Base-by-base conservation (phyloP, 2,888 invertebrate genomes). In the Ochropacha duplaris region DNA sequence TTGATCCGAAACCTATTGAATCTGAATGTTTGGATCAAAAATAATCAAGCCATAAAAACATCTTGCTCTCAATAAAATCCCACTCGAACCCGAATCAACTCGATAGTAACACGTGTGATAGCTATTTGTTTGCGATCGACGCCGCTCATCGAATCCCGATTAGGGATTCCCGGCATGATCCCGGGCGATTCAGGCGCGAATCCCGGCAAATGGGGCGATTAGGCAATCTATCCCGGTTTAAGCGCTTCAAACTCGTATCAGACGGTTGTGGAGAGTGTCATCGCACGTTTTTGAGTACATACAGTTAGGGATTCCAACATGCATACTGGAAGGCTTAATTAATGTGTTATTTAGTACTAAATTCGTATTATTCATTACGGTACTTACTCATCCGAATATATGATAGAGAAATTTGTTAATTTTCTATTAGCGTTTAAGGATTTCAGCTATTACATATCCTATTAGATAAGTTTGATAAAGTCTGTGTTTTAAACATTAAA, bases 151-250 rank as follows among this genome's bases (percentile, higher is more conserved):
- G 81, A 75, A 81, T 80, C 68, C 79, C 79, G 81, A 86, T 86
- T 80, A 83, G 78, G 81, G 81, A 82, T 85, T 80, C 79, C 66
- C 72, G 72, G 74, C 68, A 70, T 83, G 78, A 81, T 78, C 79
- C 78, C 74, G 71, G 71, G 69, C 80, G 84, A 84, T 77, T 81
- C 81, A 62, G 62, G 69, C 70, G 78, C 66, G 74, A 74, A 81
- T 81, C 83, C 79, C 78, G 79, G 80, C 72, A 85, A 86, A 86
- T 84, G 84, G 85, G 78, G 72, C 81, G 86, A 86, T 88, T 87
- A 87, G 82, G 79, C 81, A 76, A 81, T 83, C 74, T 77, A 81
- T 78, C 81, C 81, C 72, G 68, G 77, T 78, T 79, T 74, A 74
- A 79, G 72, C 73, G 76, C 66, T 75, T 80, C 75, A 79, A 83